phyloP scores from a whole-genome alignment of 2,888 invertebrate genomes.

The Phymatocera aterrima region DNA sequence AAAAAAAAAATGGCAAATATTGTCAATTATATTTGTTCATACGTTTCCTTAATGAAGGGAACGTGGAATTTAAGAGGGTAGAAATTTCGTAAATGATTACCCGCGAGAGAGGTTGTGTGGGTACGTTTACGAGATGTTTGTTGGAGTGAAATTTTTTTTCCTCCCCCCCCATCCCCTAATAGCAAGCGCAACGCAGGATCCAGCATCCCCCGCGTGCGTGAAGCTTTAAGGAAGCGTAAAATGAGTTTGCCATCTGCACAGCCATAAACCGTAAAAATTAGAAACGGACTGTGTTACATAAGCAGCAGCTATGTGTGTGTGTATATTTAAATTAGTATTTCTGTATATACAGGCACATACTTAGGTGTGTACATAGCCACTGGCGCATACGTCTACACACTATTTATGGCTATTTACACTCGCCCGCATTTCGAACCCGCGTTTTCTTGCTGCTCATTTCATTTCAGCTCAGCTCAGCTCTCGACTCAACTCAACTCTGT shows the following conservation, averaged over 20 bases:
- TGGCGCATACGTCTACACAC: not conserved
- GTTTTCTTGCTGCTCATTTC: not conserved
- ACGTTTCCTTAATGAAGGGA: not conserved
- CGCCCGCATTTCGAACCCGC: slow-evolving; percentile 22
- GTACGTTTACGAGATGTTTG: not conserved
- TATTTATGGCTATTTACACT: slow-evolving; percentile 32
- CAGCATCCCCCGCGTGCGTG: slow-evolving; percentile 18
- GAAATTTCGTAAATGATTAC: slow-evolving; percentile 5
- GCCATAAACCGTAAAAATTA: slow-evolving; percentile 36
- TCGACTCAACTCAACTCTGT: no score
- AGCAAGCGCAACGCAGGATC: no score
- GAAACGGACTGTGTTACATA: not conserved
- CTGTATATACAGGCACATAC: not conserved
- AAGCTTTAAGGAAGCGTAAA: slow-evolving; percentile 39
- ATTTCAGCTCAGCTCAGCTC: no score
- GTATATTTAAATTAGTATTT: slow-evolving; percentile 17
- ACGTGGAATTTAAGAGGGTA: not conserved
- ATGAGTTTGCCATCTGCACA: slow-evolving; percentile 41
- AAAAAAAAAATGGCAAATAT: not conserved
- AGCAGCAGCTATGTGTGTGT: not conserved
- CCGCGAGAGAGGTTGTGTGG: not conserved
- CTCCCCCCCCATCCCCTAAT: not conserved
- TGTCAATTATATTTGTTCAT: not conserved
- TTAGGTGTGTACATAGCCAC: not conserved
- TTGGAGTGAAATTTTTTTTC: not conserved